Evolutionary conservation across 1,140 invertebrate genomes (phyloP).

Genomic region (Ceratina japonica): DNA sequence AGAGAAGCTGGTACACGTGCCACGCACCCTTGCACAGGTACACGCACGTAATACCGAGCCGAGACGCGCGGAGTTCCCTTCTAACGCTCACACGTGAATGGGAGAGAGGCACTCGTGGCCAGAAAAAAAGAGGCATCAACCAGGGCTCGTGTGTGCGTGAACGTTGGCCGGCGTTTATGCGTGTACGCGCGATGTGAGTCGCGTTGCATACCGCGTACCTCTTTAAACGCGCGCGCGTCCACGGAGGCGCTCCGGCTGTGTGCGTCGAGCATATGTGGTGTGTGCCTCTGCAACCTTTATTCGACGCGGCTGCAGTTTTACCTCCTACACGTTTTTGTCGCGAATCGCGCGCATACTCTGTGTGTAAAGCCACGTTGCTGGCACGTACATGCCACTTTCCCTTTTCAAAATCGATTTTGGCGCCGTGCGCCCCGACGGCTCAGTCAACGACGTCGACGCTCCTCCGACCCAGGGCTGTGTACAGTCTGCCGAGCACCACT

Average conservation of each 20-base stretch:
- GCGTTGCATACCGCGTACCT: not conserved
- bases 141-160: conserved; percentile 4
- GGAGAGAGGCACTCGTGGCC: conserved; percentile 39
- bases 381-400: conserved; percentile 68
- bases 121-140: conserved; percentile 41
- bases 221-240: not conserved
- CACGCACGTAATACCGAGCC: conserved; percentile 16
- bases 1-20: conserved; percentile 56
- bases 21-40: conserved; percentile 41
- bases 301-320: conserved; percentile 39
- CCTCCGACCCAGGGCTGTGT: conserved; percentile 53
- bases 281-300: conserved; percentile 37
- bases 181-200: too few species aligned
- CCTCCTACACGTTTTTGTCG: conserved; percentile 46
- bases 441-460: conserved; percentile 60
- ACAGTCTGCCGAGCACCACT: not conserved
- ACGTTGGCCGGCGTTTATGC: not conserved
- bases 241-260: not conserved
- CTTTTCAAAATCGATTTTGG: conserved; percentile 76
- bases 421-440: conserved; percentile 57
- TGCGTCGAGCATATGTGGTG: conserved; percentile 5
- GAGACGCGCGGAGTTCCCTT: conserved; percentile 34
- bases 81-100: conserved; percentile 40
- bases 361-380: conserved; percentile 48
- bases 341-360: conserved; percentile 35